Evolutionary conservation across 1,140 invertebrate species (phyloP).

Genomic region (Elymnias hypermnestra): DNA sequence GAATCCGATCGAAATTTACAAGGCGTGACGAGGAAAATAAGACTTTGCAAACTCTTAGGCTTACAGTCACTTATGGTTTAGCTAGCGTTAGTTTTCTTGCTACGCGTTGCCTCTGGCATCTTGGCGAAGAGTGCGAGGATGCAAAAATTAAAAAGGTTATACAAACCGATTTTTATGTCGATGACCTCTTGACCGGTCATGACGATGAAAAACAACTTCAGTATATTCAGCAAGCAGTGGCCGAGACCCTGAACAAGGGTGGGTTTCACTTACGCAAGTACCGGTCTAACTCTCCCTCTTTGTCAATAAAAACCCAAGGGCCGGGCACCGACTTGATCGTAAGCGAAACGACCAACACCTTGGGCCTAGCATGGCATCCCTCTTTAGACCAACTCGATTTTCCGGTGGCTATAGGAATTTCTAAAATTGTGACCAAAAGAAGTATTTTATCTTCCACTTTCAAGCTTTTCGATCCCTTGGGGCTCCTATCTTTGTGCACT

Average conservation of each 20-base stretch:
- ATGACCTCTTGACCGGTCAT: conserved; percentile 60
- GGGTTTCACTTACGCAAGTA: conserved; percentile 1
- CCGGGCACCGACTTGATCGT: background rate
- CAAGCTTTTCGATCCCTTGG: conserved; percentile 22
- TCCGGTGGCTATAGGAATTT: background rate
- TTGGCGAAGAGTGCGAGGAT: conserved; percentile 31
- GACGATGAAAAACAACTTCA: conserved; percentile 19
- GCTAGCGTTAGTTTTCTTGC: conserved; percentile 46
- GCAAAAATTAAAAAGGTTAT: conserved; percentile 35
- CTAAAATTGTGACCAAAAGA: background rate
- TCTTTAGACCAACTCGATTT: background rate
- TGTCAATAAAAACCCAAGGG: background rate
- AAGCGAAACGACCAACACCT: background rate
- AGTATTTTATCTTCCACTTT: conserved; percentile 11
- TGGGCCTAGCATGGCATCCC: background rate
- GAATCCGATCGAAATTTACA: conserved; percentile 38
- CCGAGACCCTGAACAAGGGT: background rate
- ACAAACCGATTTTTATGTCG: conserved; percentile 60
- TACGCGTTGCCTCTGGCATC: conserved; percentile 36
- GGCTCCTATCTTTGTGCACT: conserved; percentile 10
- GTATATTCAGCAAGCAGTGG: background rate
- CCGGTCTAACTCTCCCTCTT: background rate
- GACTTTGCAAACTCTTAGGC: conserved; percentile 23
- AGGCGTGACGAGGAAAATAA: conserved; percentile 31
- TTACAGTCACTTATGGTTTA: conserved; percentile 41